Evolutionary conservation across 2,113 vertebrate genomes (phyloP).

Genomic region (Epinephelus lanceolatus): DNA sequence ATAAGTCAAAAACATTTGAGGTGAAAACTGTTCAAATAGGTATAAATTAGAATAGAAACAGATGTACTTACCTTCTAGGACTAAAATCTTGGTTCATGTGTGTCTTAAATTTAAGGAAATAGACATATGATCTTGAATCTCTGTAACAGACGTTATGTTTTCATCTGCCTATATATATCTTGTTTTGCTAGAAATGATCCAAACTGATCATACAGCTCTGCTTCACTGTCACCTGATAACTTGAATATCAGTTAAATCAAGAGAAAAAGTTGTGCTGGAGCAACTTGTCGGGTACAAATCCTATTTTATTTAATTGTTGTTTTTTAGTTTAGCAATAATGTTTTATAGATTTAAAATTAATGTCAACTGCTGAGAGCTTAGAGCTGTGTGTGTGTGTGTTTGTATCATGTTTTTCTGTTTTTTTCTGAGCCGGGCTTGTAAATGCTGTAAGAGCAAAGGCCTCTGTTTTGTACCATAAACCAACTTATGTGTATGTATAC

Average conservation of each 20-base stretch:
- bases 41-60: background rate
- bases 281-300: background rate
- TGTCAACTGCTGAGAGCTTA: background rate
- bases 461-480: conserved; percentile 11
- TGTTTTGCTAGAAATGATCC: too few relatives aligned
- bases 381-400: background rate
- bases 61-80: background rate
- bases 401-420: too few relatives aligned
- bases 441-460: background rate
- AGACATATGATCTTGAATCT: background rate
- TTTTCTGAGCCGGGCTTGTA: background rate
- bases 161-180: too few relatives aligned
- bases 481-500: background rate
- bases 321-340: conserved; percentile 14
- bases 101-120: background rate
- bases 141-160: background rate
- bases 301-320: background rate
- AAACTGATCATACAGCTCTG: background rate
- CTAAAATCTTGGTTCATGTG: background rate
- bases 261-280: background rate
- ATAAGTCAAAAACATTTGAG: background rate
- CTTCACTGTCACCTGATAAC: background rate
- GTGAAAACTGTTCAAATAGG: background rate
- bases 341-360: conserved; percentile 1
- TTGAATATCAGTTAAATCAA: conserved; percentile 3